Percentiles rank a stretch among this genome's conserved stretches.
These are phyloP conservation scores for Rhynchomys soricoides DNA, from an alignment of 2,113 vertebrate species.

Conservation along the genomic window DNA sequence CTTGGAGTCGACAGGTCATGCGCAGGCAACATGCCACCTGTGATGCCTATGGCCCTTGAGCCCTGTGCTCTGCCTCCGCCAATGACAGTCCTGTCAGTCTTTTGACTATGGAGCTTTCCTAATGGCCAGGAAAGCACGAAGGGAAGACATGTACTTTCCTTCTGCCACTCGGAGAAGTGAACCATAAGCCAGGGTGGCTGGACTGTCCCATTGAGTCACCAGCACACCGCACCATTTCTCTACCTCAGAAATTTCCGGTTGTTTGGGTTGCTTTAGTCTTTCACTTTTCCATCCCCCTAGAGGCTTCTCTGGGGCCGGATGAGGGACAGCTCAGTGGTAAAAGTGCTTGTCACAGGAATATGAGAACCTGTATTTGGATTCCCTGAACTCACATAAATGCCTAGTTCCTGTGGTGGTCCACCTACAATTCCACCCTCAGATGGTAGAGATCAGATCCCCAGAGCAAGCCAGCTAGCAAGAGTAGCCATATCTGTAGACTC, in stretches of 20 bases:
- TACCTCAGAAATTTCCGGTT: fast-evolving
- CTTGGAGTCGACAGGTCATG: too few species aligned
- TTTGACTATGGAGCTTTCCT: too few species aligned
- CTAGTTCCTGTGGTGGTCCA: neutral
- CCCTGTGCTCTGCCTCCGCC: neutral
- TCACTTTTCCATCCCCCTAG: neutral
- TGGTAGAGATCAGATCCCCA: neutral
- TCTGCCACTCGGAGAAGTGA: too few species aligned
- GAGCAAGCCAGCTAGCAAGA: too few species aligned
- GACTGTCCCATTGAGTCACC: fast-evolving
- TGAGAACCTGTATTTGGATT: neutral
- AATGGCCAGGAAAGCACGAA: too few species aligned
- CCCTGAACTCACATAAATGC: neutral
- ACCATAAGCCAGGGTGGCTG: neutral
- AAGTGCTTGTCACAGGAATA: neutral
- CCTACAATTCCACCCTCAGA: neutral
- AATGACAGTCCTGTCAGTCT: fast-evolving
- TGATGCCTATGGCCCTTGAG: too few species aligned
- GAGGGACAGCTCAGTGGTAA: neutral
- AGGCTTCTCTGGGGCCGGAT: fast-evolving
- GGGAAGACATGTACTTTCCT: neutral
- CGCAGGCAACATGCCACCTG: neutral
- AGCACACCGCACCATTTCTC: fast-evolving
- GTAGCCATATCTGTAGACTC: neutral
- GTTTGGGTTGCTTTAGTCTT: fast-evolving